A percentile compares a stretch with the other conserved stretches of the same genome.
Evolutionary conservation across 1,140 invertebrate genomes (phyloP).

Genomic region (Tetranychus cinnabarinus): DNA sequence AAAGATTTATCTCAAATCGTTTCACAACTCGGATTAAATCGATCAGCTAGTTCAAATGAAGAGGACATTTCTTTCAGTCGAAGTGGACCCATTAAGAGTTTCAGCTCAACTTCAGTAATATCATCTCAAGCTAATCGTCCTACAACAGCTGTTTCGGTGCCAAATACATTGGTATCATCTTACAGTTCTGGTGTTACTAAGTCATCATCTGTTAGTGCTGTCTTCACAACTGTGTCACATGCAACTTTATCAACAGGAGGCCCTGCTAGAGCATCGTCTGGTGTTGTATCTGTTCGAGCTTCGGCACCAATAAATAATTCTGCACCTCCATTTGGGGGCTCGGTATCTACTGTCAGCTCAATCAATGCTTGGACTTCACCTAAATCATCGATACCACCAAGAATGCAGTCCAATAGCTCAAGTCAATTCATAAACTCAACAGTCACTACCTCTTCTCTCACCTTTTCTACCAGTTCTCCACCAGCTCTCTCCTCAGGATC

Average conservation of each 20-base stretch:
- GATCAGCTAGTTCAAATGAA: not conserved
- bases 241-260: not conserved
- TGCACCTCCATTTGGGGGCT: slow-evolving; percentile 9
- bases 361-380: not conserved
- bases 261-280: not conserved
- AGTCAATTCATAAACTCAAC: not conserved
- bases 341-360: not conserved
- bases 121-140: not conserved
- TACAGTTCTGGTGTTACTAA: not conserved
- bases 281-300: not conserved
- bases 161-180: not conserved
- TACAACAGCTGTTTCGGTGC: not conserved
- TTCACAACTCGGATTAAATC: slow-evolving; percentile 29
- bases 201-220: slow-evolving; percentile 1
- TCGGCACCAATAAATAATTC: slow-evolving; percentile 1
- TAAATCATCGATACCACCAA: not conserved
- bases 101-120: not conserved
- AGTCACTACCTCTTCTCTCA: too few relatives aligned
- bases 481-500: not conserved
- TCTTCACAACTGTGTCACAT: not conserved
- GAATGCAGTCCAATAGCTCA: not conserved
- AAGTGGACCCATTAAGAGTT: not conserved
- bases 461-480: too few relatives aligned
- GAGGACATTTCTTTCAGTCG: not conserved
- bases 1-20: slow-evolving; percentile 65